These are phyloP conservation scores for Spodoptera litura DNA, from an alignment of 1,140 invertebrate genomes.

Conservation along the genomic window DNA sequence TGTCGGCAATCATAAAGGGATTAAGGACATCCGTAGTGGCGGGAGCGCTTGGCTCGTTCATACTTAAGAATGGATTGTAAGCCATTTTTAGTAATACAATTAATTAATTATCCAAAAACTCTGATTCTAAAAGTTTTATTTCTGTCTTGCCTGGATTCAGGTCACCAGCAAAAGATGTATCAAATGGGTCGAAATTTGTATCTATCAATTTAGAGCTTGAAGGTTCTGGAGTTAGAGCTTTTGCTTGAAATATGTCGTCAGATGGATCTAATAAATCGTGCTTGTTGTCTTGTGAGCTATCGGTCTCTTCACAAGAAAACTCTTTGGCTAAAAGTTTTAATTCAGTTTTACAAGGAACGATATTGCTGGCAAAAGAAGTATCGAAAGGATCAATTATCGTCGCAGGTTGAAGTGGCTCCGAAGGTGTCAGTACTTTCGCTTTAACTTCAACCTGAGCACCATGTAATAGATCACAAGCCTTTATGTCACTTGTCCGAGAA, in stretches of 20 bases:
- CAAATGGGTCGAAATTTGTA: slow-evolving; percentile 91
- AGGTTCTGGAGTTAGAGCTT: slow-evolving; percentile 89
- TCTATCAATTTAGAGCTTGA: slow-evolving; percentile 76
- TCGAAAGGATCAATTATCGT: slow-evolving; percentile 92
- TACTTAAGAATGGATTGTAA: slow-evolving; percentile 92
- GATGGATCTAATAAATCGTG: slow-evolving; percentile 86
- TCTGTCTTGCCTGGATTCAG: slow-evolving; percentile 92
- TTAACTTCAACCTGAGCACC: slow-evolving; percentile 87
- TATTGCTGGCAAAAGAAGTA: slow-evolving; percentile 91
- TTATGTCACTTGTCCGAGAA: slow-evolving; percentile 65
- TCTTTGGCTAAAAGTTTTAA: slow-evolving; percentile 91
- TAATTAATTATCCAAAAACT: slow-evolving; percentile 86
- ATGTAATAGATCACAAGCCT: slow-evolving; percentile 86
- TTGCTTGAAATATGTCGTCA: slow-evolving; percentile 88
- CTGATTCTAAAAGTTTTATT: slow-evolving; percentile 91
- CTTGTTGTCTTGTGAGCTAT: slow-evolving; percentile 54
- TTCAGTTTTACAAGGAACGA: slow-evolving; percentile 90
- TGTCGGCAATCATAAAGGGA: slow-evolving; percentile 90
- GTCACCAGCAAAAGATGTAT: slow-evolving; percentile 92
- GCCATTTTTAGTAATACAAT: slow-evolving; percentile 86
- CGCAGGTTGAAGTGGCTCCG: slow-evolving; percentile 70
- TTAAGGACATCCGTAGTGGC: slow-evolving; percentile 87
- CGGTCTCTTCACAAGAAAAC: slow-evolving; percentile 85
- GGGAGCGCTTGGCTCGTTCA: slow-evolving; percentile 86
- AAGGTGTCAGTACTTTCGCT: slow-evolving; percentile 87